Evolutionary conservation across 2,797 vertebrate species (phyloP).

Genomic region (Cyprinella venusta): DNA sequence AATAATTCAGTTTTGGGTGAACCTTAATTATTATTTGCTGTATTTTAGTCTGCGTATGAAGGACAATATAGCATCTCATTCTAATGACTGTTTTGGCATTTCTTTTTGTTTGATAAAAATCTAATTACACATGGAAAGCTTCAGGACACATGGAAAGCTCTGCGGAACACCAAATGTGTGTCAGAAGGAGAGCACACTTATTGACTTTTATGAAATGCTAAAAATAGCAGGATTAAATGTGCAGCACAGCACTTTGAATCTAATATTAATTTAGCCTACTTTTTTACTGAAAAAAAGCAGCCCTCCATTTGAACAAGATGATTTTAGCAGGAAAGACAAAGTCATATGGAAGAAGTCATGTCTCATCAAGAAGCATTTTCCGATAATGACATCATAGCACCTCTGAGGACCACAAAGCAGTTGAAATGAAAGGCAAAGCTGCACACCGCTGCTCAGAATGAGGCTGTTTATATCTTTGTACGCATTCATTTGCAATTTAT

Average conservation of each 20-base stretch:
- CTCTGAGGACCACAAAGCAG: constrained; percentile 20
- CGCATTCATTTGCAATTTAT: constrained; percentile 38
- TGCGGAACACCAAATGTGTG: constrained; percentile 20
- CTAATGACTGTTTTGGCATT: neutral
- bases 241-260: constrained; percentile 6
- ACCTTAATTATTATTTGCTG: neutral
- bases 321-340: constrained; percentile 19
- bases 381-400: constrained; percentile 34
- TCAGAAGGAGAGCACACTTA: neutral
- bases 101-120: neutral
- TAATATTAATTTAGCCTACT: constrained; percentile 35
- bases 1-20: no score
- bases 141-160: constrained; percentile 4
- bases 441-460: neutral
- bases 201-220: constrained; percentile 28
- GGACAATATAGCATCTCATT: neutral
- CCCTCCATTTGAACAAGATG: neutral
- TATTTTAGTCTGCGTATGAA: neutral
- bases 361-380: constrained; percentile 38
- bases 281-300: neutral
- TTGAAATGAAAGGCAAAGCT: constrained; percentile 26
- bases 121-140: neutral
- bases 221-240: constrained; percentile 36
- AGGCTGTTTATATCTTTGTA: constrained; percentile 31
- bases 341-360: constrained; percentile 33